phyloP scores from a whole-genome alignment of 2,113 vertebrate genomes.

The Ochotona princeps region DNA sequence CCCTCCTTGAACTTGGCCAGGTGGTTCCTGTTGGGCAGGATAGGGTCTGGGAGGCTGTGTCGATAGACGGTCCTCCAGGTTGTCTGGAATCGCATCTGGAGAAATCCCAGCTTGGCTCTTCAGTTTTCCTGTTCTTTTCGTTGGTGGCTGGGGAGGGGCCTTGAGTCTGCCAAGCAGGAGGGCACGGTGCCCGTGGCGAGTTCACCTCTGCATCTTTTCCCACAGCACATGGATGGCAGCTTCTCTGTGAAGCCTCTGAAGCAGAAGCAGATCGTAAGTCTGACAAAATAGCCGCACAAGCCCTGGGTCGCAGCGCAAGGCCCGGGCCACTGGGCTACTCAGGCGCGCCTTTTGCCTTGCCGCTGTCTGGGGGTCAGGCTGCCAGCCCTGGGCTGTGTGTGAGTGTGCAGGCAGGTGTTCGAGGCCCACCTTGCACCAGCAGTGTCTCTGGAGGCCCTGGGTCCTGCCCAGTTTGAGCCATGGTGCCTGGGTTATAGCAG shows the following conservation, averaged over 20 bases:
- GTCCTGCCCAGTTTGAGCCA: neutral
- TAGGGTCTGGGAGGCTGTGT: neutral
- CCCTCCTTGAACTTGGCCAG: neutral
- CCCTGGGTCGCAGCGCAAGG: too few species aligned
- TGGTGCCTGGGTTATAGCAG: neutral
- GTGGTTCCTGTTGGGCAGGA: neutral
- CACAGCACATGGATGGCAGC: conserved; percentile 96
- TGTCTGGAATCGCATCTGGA: neutral
- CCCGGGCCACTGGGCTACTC: too few species aligned
- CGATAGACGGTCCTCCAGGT: neutral
- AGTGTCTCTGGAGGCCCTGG: neutral
- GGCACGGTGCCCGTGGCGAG: rapidly evolving
- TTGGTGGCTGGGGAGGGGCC: neutral
- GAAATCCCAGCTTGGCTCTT: neutral
- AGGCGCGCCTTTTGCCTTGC: too few species aligned
- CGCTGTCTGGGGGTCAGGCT: neutral
- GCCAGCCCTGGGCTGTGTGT: neutral
- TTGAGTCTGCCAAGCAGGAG: neutral
- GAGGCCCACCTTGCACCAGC: rapidly evolving
- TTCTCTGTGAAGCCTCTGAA: conserved; percentile 98
- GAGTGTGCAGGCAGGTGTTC: too few species aligned
- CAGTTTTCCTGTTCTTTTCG: rapidly evolving
- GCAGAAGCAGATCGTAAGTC: conserved; percentile 98
- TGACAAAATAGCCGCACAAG: rapidly evolving
- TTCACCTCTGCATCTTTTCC: conserved; percentile 47